These are phyloP conservation scores for Sicus ferrugineus DNA, from an alignment of 2,888 invertebrate genomes.

Conservation along the genomic window DNA sequence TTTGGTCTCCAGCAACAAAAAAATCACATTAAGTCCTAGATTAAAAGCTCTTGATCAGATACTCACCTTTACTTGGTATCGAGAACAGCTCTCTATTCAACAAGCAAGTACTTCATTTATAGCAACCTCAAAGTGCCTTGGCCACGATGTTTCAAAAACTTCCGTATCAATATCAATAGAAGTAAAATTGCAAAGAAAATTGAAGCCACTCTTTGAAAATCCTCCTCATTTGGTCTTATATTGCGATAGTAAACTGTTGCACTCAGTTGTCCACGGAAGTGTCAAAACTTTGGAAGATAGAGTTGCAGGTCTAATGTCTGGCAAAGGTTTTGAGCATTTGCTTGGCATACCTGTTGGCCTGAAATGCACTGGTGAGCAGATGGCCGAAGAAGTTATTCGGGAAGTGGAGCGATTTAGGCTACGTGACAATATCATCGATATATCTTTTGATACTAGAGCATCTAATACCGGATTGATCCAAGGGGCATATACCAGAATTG, in stretches of 20 bases:
- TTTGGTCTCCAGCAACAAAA: slow-evolving; percentile 9
- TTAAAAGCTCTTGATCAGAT: slow-evolving; percentile 31
- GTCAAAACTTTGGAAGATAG: slow-evolving; percentile 29
- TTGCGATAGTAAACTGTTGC: slow-evolving; percentile 32
- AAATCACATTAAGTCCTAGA: slow-evolving; percentile 15
- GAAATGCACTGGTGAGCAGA: slow-evolving; percentile 32
- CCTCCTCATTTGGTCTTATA: slow-evolving; percentile 26
- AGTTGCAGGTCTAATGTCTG: slow-evolving; percentile 20
- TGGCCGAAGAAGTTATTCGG: slow-evolving; percentile 33
- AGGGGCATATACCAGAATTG: slow-evolving; percentile 31
- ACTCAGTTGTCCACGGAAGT: slow-evolving; percentile 30
- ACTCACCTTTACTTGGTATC: slow-evolving; percentile 33
- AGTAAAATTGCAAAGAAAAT: slow-evolving; percentile 13
- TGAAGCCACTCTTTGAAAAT: slow-evolving; percentile 25
- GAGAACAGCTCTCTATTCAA: slow-evolving; percentile 32
- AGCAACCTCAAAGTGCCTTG: slow-evolving; percentile 31
- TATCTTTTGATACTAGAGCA: slow-evolving; percentile 33
- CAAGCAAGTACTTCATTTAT: slow-evolving; percentile 38
- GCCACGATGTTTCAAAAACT: slow-evolving; percentile 30
- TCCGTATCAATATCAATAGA: slow-evolving; percentile 21
- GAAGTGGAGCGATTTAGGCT: slow-evolving; percentile 33
- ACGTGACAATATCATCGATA: slow-evolving; percentile 34
- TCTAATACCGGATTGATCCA: slow-evolving; percentile 33
- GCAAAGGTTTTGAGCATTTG: slow-evolving; percentile 19
- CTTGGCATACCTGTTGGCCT: slow-evolving; percentile 35